These are phyloP conservation scores for Dermolepida albohirtum DNA, from an alignment of 2,888 invertebrate genomes.

Conservation along the genomic window DNA sequence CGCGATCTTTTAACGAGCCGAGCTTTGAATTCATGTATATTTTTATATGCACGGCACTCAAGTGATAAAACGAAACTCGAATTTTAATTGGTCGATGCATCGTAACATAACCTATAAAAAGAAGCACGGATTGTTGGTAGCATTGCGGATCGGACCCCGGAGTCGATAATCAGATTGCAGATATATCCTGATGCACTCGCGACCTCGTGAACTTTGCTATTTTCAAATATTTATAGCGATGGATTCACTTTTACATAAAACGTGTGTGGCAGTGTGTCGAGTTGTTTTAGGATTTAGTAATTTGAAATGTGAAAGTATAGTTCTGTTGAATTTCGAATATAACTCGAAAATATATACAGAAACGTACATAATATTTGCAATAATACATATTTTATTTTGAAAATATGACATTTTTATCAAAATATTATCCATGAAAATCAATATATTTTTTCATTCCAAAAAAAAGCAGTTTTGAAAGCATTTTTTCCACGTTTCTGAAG, in stretches of 20 bases:
- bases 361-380: too few relatives aligned
- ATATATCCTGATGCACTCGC: slow-evolving; percentile 48
- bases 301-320: too few relatives aligned
- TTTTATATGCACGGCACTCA: slow-evolving; percentile 2
- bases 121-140: slow-evolving; percentile 37
- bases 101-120: slow-evolving; percentile 37
- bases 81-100: slow-evolving; percentile 38
- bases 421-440: too few relatives aligned
- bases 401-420: too few relatives aligned
- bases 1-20: slow-evolving; percentile 22
- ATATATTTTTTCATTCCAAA: too few relatives aligned
- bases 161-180: slow-evolving; percentile 49
- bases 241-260: slow-evolving; percentile 43
- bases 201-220: slow-evolving; percentile 52
- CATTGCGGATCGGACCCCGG: slow-evolving; percentile 40
- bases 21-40: not conserved
- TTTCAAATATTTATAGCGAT: slow-evolving; percentile 41
- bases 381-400: too few relatives aligned
- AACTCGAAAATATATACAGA: too few relatives aligned
- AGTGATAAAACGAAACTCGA: slow-evolving; percentile 19
- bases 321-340: too few relatives aligned
- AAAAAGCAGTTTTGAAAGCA: too few relatives aligned
- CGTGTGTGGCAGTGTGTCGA: slow-evolving; percentile 19
- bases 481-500: too few relatives aligned
- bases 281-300: too few relatives aligned